A percentile compares a stretch with the other conserved stretches of the same genome.
These are phyloP conservation scores for Haplochromis burtoni DNA, from an alignment of 2,113 vertebrate genomes.

Conservation along the genomic window DNA sequence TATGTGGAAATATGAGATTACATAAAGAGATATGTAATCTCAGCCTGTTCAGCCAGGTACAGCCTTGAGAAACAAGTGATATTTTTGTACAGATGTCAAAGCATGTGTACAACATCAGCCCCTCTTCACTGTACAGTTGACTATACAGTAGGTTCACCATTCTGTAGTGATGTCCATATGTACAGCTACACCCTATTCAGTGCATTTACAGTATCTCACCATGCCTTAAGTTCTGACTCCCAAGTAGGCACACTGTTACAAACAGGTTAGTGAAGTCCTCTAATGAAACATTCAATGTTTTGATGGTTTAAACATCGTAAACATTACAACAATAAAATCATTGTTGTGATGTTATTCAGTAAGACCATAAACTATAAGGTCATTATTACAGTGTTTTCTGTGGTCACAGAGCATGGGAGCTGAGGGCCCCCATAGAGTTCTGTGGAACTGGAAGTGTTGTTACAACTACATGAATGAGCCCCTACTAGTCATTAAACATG, in stretches of 20 bases:
- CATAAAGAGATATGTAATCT: not conserved
- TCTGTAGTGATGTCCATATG: not conserved
- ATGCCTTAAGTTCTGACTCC: not conserved
- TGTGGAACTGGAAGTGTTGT: not conserved
- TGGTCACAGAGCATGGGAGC: not conserved
- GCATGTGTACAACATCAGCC: not conserved
- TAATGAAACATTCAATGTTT: not conserved
- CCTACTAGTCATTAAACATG: not conserved
- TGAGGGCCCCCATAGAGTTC: not conserved
- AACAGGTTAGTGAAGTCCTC: not conserved
- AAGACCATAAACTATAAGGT: not conserved
- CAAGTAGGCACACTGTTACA: not conserved
- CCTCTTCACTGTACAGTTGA: not conserved
- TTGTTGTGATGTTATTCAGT: not conserved
- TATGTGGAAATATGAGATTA: not conserved
- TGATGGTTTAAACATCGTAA: not conserved
- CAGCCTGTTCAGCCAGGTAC: not conserved
- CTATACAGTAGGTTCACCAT: not conserved
- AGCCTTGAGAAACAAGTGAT: not conserved
- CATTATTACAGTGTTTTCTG: not conserved
- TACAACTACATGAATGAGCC: not conserved
- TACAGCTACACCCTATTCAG: rapidly evolving
- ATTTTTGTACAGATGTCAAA: not conserved
- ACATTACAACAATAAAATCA: not conserved
- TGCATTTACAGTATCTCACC: not conserved